Percentiles rank a stretch among this genome's conserved stretches.
Conservation (phyloP, 2,113 vertebrate genomes). For the Myotis lucifugus region DNA sequence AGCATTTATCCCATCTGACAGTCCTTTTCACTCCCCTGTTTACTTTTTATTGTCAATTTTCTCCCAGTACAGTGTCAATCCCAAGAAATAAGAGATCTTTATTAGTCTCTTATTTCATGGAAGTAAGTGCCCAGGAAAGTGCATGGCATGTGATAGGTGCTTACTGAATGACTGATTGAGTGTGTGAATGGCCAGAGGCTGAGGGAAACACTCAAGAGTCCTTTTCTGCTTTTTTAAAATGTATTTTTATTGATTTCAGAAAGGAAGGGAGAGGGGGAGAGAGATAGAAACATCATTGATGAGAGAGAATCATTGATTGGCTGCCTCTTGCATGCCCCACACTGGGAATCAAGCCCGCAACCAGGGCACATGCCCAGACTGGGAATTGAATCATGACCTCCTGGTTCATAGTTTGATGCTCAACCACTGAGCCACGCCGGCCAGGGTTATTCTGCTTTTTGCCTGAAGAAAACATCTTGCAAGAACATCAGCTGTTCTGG, state of each 20-base stretch:
- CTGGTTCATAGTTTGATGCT: too few species aligned
- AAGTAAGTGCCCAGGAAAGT: not conserved
- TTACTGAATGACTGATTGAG: not conserved
- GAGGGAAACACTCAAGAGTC: not conserved
- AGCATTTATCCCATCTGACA: not conserved
- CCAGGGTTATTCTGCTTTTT: not conserved
- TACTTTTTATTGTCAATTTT: conserved; percentile 3
- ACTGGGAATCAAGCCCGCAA: too few species aligned
- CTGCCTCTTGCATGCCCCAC: too few species aligned
- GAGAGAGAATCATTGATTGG: too few species aligned
- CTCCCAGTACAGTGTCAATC: not conserved
- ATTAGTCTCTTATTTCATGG: not conserved
- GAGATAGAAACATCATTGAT: too few species aligned
- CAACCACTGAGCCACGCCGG: too few species aligned
- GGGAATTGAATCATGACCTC: too few species aligned
- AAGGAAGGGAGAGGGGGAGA: too few species aligned
- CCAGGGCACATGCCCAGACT: too few species aligned
- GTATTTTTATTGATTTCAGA: too few species aligned
- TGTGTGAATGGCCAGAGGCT: not conserved
- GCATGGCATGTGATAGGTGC: not conserved
- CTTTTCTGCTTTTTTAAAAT: not conserved
- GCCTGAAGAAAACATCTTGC: not conserved
- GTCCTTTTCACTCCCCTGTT: not conserved
- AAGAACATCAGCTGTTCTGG: not conserved
- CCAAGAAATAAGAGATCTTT: not conserved